Conservation (phyloP, 2,113 vertebrate species). For the Sinocyclocheilus rhinocerous region DNA sequence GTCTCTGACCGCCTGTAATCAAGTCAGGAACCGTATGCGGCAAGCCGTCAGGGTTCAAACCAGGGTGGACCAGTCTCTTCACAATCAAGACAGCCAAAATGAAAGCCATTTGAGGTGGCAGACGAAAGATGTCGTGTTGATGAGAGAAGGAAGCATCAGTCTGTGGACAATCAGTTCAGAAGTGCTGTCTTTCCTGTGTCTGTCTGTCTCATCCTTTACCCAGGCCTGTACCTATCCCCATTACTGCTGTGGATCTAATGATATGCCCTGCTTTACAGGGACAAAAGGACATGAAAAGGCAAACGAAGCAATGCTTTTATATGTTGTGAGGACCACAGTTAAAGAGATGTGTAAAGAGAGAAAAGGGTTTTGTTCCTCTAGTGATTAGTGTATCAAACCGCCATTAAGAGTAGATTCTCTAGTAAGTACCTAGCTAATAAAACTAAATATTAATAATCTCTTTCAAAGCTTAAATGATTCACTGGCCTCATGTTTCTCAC, state of each 20-base stretch:
- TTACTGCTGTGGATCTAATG: background rate
- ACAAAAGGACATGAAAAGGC: conserved; percentile 1
- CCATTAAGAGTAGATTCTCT: conserved; percentile 9
- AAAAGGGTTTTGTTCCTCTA: background rate
- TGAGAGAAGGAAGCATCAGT: conserved; percentile 9
- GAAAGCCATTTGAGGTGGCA: background rate
- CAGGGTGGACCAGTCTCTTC: conserved; percentile 6
- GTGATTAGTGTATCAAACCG: background rate
- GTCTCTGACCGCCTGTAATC: conserved; percentile 16
- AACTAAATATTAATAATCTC: conserved; percentile 15
- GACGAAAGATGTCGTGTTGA: conserved; percentile 7
- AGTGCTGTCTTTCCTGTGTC: background rate
- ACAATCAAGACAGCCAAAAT: conserved; percentile 26
- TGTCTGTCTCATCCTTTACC: background rate
- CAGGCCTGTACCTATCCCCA: background rate
- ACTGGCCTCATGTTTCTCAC: conserved; percentile 4
- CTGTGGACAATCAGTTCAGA: conserved; percentile 19
- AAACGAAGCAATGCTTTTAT: background rate
- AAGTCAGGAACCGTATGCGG: background rate
- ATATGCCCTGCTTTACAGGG: background rate
- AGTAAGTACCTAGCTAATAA: conserved; percentile 18
- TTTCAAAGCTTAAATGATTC: background rate
- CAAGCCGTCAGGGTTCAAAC: background rate
- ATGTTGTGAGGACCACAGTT: background rate
- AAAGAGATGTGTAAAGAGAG: background rate